Base-by-base conservation (phyloP, 2,113 vertebrate genomes). In the Spermophilus dauricus region DNA sequence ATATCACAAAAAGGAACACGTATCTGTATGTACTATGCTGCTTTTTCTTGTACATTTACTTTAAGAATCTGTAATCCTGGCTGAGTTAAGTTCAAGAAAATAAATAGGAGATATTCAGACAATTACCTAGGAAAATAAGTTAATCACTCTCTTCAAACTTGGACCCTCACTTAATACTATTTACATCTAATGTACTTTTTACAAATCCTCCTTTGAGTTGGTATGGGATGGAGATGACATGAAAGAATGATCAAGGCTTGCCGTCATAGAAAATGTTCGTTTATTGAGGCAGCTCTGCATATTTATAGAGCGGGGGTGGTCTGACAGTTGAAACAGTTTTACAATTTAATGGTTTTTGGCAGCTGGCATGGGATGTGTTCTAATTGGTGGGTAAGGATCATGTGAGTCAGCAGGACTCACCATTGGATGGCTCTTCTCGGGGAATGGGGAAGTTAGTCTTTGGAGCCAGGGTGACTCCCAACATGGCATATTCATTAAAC, bases 21-120 rank as follows among this genome's bases (percentile, higher is more conserved):
- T 53, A 56, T 75, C 30, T 85, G 28, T 63, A 84, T 91, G n/a
- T 51, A 67, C 28, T 24, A 58, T 9, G 30, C 9, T 69, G 30
- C 4, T 5, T 83, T 83, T 88, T 70, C 51, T 37, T 89, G 14
- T 83, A 16, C 18, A 56, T 85, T 96, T 87, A 69, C 20, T 89
- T 89, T 73, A 84, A 63, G 61, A 89, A 72, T 83, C 88, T 90
- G 4, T 86, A 89, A 89, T 77, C 16, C 39, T 82, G 58, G 20
- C 48, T 90, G 77, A 58, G 37, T 20, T 95, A n/a, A 95, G 67
- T 28, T 94, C 28, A 90, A 89, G 28, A 93, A 76, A 90, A 95
- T 53, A 87, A 53, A 37, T 34, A 78, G 61, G 20, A 96, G 26
- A 93, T 78, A 22, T 67, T 94, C 37, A 94, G 70, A 77, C 94